A percentile compares a stretch with the other conserved stretches of the same genome.
These are phyloP conservation scores for Donacobius atricapilla DNA, from an alignment of 2,113 vertebrate species.

Conservation along the genomic window DNA sequence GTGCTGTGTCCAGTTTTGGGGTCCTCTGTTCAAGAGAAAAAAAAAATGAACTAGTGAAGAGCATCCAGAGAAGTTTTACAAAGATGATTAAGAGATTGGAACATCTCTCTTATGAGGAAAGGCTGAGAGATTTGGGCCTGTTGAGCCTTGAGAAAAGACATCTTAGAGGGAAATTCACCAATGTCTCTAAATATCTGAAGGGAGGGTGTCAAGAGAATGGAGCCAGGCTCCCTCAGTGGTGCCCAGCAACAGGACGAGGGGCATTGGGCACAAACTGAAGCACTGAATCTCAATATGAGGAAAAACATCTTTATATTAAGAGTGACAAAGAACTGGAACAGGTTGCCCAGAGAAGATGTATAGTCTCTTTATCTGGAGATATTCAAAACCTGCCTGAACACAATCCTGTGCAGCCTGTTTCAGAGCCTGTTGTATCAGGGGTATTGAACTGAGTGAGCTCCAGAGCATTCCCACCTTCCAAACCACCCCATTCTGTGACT, in stretches of 20 bases:
- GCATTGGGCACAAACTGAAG: background rate
- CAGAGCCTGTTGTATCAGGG: background rate
- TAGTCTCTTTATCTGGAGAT: background rate
- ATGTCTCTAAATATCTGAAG: background rate
- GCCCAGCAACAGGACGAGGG: background rate
- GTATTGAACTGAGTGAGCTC: background rate
- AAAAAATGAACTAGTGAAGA: background rate
- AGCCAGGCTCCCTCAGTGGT: rapidly evolving
- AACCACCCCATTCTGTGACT: background rate
- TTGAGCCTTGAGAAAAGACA: background rate
- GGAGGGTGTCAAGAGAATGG: background rate
- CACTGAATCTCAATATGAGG: background rate
- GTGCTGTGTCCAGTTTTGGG: background rate
- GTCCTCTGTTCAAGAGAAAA: rapidly evolving
- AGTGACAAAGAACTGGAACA: background rate
- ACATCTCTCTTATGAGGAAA: background rate
- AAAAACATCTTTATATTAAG: background rate
- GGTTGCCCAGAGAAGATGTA: no score
- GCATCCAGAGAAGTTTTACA: rapidly evolving
- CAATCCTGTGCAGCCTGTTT: background rate
- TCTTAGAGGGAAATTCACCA: background rate
- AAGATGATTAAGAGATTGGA: background rate
- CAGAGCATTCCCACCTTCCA: background rate
- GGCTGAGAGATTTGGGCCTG: background rate
- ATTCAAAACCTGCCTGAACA: background rate